phyloP scores from a whole-genome alignment of 2,113 vertebrate genomes.

The Smithornis capensis region DNA sequence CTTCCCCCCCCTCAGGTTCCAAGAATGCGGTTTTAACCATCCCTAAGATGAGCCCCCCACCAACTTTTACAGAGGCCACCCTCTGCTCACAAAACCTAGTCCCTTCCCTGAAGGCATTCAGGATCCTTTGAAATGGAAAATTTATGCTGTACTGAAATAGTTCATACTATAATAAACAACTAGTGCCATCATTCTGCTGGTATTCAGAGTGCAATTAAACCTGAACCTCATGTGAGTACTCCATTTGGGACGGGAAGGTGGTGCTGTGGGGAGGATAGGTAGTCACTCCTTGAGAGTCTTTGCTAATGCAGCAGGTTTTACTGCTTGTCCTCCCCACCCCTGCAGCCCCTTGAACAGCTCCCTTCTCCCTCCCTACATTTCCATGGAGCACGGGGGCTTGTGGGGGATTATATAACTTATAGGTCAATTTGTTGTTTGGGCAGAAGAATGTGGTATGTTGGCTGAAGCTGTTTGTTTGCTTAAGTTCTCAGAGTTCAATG shows the following conservation, averaged over 20 bases:
- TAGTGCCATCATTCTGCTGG: conserved; percentile 33
- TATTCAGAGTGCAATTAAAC: background rate
- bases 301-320: background rate
- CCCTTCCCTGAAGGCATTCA: background rate
- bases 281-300: background rate
- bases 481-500: conserved; percentile 72
- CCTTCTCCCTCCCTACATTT: background rate
- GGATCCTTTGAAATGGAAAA: conserved; percentile 43
- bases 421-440: conserved; percentile 27
- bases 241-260: background rate
- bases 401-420: conserved; percentile 17
- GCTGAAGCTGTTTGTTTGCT: conserved; percentile 66
- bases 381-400: fast-evolving
- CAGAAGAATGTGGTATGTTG: conserved; percentile 39
- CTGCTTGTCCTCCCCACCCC: background rate
- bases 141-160: conserved; percentile 34
- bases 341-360: background rate
- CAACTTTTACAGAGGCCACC: background rate
- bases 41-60: background rate
- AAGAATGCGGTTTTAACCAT: background rate
- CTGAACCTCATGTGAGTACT: background rate
- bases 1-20: background rate
- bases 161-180: conserved; percentile 24
- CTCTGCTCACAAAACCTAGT: background rate
- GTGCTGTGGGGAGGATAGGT: background rate